Percentiles rank a stretch among this genome's conserved stretches.
phyloP scores from a whole-genome alignment of 2,113 vertebrate genomes.

The Ia io region DNA sequence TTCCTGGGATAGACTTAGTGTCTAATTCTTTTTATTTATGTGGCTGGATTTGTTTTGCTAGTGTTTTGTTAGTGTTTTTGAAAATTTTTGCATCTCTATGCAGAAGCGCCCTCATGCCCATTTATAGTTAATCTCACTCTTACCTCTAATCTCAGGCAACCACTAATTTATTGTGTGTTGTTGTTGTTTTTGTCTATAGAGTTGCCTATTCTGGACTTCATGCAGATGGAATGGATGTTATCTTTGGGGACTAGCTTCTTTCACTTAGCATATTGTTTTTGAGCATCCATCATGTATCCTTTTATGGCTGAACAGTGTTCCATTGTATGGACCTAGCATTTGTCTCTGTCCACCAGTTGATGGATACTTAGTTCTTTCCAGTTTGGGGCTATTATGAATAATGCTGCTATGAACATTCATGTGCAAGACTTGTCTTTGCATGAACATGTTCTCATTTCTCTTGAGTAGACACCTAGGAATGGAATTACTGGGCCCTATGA shows the following conservation, averaged over 20 bases:
- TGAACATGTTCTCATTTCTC: neutral
- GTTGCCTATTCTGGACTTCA: neutral
- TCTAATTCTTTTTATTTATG: neutral
- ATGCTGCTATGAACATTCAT: neutral
- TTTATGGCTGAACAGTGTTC: neutral
- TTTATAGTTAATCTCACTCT: neutral
- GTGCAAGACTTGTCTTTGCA: neutral
- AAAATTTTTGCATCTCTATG: neutral
- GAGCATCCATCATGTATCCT: neutral
- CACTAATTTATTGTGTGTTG: neutral
- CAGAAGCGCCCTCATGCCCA: neutral
- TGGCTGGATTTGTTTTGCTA: neutral
- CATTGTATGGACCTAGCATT: neutral
- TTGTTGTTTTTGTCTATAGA: neutral
- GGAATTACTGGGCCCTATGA: neutral
- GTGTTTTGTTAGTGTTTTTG: neutral
- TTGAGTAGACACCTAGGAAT: neutral
- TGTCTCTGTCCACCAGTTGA: neutral
- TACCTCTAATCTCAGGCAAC: neutral
- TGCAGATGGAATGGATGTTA: neutral
- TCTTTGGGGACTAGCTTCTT: neutral
- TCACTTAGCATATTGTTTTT: neutral
- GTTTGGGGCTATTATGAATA: neutral
- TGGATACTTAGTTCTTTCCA: neutral
- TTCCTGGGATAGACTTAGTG: neutral